Base-by-base conservation (phyloP, 1,140 invertebrate genomes). In the Drosophila simulans region DNA sequence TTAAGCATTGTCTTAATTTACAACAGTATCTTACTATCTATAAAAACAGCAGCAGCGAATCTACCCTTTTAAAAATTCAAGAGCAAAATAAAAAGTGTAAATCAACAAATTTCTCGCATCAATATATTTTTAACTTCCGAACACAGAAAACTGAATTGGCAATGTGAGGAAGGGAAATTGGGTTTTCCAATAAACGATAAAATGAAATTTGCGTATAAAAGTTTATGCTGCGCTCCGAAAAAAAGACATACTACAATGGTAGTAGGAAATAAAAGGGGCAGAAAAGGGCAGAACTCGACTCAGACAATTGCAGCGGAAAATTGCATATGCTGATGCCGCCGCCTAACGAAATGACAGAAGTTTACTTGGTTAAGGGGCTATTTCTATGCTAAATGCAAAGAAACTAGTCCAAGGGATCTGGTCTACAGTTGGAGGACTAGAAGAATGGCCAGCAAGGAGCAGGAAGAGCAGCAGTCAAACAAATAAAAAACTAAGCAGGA, bases 171-270 rank as follows among this genome's bases (percentile, higher is more conserved):
- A 27, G 34, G 42, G 15, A 56, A 70, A 70, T 70, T 70, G 51
- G 42, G 48, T 70, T 31, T 66, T 70, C 64, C 66, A 70, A 70
- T 70, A 70, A 56, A 42, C 64, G 35, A 70, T 70, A 40, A 69
- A 69, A 70, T 70, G 69, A 69, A 70, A 70, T 70, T 70, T 70
- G 68, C 35, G 35, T 40, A 49, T 70, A 69, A 70, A 70, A 70
- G 51, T 70, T 70, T 56, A 70, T 70, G 64, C 60, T 40, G 27
- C 60, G 12, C 45, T 7, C 34, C 31, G 10, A 55, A 39, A 60
- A 37, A 56, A 56, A 31, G 51, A 69, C 8, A 27, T 34, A 35
- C 25, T 56, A 43, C 43, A 57, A 25, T 35, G 13, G 51, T 8
- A 46, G 43, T 25, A 69, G 34, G 17, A 5, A 34, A 54, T 12